Base-by-base conservation (phyloP, 1,140 invertebrate genomes). In the Oedothorax gibbosus region DNA sequence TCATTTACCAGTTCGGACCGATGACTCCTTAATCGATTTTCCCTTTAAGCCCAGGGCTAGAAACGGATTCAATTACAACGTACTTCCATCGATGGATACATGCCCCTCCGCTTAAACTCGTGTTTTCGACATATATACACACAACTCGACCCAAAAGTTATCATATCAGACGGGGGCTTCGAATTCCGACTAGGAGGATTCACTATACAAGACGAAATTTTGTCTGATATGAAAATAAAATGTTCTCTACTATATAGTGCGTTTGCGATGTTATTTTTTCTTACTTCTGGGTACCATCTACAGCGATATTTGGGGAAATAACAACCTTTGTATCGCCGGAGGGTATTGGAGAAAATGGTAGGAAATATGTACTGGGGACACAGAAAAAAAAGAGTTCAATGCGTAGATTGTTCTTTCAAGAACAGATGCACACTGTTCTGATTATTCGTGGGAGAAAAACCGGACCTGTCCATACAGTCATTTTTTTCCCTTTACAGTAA, bases 271-370 rank as follows among this genome's bases (percentile, higher is more conserved):
- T 69, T 75, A n/a, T 84, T 84, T 84, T 83, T 76, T 76, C 81
- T 20, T 73, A 50, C 57, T 35, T 35, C 35, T 35, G 35, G 11
- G 50, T 21, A 20, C 71, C 76, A 66, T 75, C 71, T 66, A 56
- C 62, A 72, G 72, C 76, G 81, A 68, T 75, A 84, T 84, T 84
- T 73, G 72, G 62, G 62, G 5, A 84, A 84, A 84, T 84, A 84
- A 84, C 81, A 84, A 66, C 81, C 81, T 84, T 76, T 76, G 81
- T 76, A 84, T 65, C 54, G 81, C 81, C 72, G 68, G 72, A 76
- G 81, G 81, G 81, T 84, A 84, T 84, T 75, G 81, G 81, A 76
- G 75, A 84, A 84, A 84, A 84, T 76, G 72, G 81, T 62, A 73
- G 81, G 81, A 84, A 84, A 84, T 84, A 84, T 84, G 81, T 75